Percentiles rank a stretch among this genome's conserved stretches.
Evolutionary conservation across 2,797 vertebrate genomes (phyloP).

Genomic region (Lagodon rhomboides): DNA sequence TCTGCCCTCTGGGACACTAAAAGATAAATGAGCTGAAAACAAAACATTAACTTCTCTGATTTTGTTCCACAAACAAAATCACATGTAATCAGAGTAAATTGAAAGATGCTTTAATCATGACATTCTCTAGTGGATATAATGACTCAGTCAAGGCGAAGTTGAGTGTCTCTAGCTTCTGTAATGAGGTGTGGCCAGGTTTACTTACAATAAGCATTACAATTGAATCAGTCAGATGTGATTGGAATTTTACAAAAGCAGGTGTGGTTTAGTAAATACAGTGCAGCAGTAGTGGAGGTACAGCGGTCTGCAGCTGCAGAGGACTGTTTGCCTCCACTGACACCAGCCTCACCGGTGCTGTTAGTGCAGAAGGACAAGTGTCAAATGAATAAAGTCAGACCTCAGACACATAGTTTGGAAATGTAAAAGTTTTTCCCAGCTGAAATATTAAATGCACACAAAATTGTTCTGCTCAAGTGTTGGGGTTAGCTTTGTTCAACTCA

Average conservation of each 20-base stretch:
- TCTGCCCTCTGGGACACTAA: not conserved
- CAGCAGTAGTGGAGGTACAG: not conserved
- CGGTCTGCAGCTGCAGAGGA: not conserved
- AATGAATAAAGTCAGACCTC: not conserved
- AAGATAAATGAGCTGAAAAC: not conserved
- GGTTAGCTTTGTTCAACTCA: not conserved
- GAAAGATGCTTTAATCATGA: no score
- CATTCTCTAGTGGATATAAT: no score
- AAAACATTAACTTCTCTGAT: not conserved
- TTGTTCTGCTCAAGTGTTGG: not conserved
- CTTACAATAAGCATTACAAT: not conserved
- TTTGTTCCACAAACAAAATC: not conserved
- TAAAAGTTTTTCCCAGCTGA: no score
- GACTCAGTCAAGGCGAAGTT: not conserved
- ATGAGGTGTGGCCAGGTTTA: not conserved
- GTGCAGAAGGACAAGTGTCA: not conserved
- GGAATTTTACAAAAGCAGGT: not conserved
- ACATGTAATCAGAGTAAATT: not conserved
- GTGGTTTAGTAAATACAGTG: not conserved
- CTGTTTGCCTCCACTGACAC: not conserved
- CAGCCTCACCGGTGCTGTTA: not conserved
- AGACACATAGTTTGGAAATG: no score
- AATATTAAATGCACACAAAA: not conserved
- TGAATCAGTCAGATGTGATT: not conserved
- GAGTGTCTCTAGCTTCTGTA: not conserved